Percentiles rank a stretch among this genome's conserved stretches.
These are phyloP conservation scores for Cerceris rybyensis DNA, from an alignment of 2,888 invertebrate genomes.

Conservation along the genomic window DNA sequence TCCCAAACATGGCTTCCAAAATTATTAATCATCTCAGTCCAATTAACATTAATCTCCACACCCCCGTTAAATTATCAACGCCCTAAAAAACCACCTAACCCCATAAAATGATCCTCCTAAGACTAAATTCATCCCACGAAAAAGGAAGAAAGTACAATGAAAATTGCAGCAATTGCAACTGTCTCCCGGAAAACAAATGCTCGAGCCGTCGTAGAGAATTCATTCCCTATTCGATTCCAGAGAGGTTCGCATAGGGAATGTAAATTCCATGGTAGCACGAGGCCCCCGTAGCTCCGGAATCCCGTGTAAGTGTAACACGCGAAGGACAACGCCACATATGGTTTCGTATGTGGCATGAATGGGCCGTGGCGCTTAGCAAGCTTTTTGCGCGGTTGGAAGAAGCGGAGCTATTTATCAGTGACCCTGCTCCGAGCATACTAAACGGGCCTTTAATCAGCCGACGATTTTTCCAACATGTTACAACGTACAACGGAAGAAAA, in stretches of 20 bases:
- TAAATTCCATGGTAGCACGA: constrained; percentile 34
- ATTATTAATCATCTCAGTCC: too few relatives aligned
- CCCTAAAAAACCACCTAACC: too few relatives aligned
- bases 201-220: neutral
- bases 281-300: constrained; percentile 59
- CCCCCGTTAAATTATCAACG: too few relatives aligned
- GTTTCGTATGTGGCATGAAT: constrained; percentile 72
- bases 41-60: too few relatives aligned
- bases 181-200: neutral
- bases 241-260: constrained; percentile 39
- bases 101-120: too few relatives aligned
- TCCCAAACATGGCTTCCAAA: too few relatives aligned
- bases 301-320: constrained; percentile 50
- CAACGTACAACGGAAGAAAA: neutral
- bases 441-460: constrained; percentile 60
- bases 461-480: constrained; percentile 46
- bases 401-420: constrained; percentile 74
- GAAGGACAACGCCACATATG: constrained; percentile 62
- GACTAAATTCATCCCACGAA: too few relatives aligned
- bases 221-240: neutral
- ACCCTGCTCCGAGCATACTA: constrained; percentile 66
- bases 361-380: constrained; percentile 72
- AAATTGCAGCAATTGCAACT: neutral
- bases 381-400: constrained; percentile 69
- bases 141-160: neutral